Evolutionary conservation across 2,113 vertebrate species (phyloP).

Genomic region (Chionomys nivalis): DNA sequence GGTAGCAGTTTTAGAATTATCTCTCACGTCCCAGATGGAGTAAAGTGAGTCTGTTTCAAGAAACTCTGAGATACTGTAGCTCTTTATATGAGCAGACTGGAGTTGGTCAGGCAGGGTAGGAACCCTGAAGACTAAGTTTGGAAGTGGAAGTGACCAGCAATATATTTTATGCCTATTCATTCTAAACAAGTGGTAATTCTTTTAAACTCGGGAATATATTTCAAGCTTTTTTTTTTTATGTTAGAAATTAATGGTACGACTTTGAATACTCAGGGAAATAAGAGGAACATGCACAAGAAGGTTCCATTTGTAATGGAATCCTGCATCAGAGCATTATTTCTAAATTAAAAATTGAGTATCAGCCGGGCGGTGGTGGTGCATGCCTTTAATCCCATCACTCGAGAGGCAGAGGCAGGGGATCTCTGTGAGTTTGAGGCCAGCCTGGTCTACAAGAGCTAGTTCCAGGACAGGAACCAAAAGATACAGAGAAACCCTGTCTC

Average conservation of each 20-base stretch:
- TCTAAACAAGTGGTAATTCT: constrained; percentile 23
- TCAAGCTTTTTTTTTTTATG: constrained; percentile 24
- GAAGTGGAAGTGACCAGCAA: not conserved
- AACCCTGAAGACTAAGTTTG: not conserved
- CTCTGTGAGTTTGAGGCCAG: no score
- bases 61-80: not conserved
- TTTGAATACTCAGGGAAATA: constrained; percentile 39
- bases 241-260: constrained; percentile 47
- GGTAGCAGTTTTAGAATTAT: constrained; percentile 47
- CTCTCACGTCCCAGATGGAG: constrained; percentile 16
- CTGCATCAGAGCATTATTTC: not conserved
- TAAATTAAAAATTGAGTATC: not conserved
- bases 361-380: no score
- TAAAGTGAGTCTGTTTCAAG: constrained; percentile 16
- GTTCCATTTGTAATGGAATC: not conserved
- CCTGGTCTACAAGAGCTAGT: no score
- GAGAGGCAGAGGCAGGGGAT: no score
- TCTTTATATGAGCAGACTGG: not conserved
- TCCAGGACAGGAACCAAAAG: no score
- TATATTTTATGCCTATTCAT: not conserved
- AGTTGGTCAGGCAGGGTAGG: not conserved
- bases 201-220: not conserved
- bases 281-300: not conserved
- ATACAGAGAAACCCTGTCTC: no score
- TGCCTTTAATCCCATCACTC: no score